Conservation (phyloP, 2,797 vertebrate genomes). For the Eutrigla gurnardus region DNA sequence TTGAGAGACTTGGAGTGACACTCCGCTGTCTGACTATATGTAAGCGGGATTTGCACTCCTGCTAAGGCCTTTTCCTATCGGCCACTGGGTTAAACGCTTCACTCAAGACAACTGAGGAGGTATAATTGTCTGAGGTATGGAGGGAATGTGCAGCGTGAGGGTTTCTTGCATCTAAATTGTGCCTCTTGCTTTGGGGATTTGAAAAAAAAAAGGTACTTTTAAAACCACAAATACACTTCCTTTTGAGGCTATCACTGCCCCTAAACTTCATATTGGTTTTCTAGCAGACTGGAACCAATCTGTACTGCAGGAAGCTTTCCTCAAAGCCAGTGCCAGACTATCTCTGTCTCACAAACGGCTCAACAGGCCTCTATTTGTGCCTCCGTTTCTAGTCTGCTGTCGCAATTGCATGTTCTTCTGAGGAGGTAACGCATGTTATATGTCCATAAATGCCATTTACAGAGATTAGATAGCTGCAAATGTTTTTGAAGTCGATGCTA, state of each 20-base stretch:
- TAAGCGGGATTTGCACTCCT: slow-evolving; percentile 27
- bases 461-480: not conserved
- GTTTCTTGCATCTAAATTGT: slow-evolving; percentile 36
- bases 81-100: slow-evolving; percentile 25
- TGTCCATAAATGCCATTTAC: not conserved
- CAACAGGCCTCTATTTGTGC: slow-evolving; percentile 47
- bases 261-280: slow-evolving; percentile 72
- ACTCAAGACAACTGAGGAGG: slow-evolving; percentile 24
- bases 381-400: slow-evolving; percentile 22
- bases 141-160: slow-evolving; percentile 19
- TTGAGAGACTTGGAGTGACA: slow-evolving; percentile 52
- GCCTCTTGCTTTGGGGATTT: slow-evolving; percentile 54
- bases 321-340: slow-evolving; percentile 59
- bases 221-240: slow-evolving; percentile 51
- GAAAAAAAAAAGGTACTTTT: slow-evolving; percentile 46
- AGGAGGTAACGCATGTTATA: slow-evolving; percentile 21
- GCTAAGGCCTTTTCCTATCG: not conserved
- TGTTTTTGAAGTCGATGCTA: too few species aligned
- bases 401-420: slow-evolving; percentile 17
- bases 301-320: slow-evolving; percentile 53
- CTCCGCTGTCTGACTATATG: slow-evolving; percentile 54
- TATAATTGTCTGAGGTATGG: slow-evolving; percentile 13
- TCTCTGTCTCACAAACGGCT: slow-evolving; percentile 67
- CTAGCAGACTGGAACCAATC: slow-evolving; percentile 76
- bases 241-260: slow-evolving; percentile 56